Base-by-base conservation (phyloP, 2,113 vertebrate species). In the Coreoperca whiteheadi region DNA sequence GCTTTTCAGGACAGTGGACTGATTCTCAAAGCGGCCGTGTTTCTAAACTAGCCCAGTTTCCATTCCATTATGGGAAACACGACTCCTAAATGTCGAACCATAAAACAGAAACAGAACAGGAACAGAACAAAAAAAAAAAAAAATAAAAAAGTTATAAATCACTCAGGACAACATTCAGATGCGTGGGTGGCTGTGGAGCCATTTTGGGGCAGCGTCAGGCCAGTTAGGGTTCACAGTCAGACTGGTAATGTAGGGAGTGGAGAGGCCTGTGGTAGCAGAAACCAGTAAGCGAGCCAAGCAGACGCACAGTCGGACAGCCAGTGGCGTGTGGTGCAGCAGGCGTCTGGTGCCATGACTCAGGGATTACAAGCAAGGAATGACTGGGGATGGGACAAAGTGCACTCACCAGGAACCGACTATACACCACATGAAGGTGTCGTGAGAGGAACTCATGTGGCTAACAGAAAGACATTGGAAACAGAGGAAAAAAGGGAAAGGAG, bases 341-440 rank as follows among this genome's bases (percentile, higher is more conserved):
- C 84, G 86, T 82, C 74, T 83, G 74, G 88, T 57, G 65, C 79
- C 83, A 80, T 95, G 93, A 96, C 89, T 95, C 94, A 95, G 84
- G 93, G 84, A 94, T 94, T 95, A 94, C 91, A 89, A 89, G 79
- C 68, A 81, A 89, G 85, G 77, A 93, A 87, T 88, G 79, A 80
- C 76, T 88, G 68, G 80, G 80, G 89, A 91, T 79, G 84, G 90
- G 92, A 94, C 83, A 81, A 81, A 83, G 77, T 83, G 88, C 82
- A 83, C 63, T 88, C 87, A 86, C 83, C 79, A 85, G 88, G 86
- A 92, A 91, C 91, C 87, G 86, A 85, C 89, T 86, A 90, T 61
- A 90, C 67, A 78, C 94, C 92, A 94, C 94, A 95, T 95, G 90
- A 95, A 93, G 88, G 89, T 91, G 88, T 70, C 74, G 51, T 57